A percentile compares a stretch with the other conserved stretches of the same genome.
Conservation (phyloP, 2,797 vertebrate genomes). For the Manis pentadactyla region DNA sequence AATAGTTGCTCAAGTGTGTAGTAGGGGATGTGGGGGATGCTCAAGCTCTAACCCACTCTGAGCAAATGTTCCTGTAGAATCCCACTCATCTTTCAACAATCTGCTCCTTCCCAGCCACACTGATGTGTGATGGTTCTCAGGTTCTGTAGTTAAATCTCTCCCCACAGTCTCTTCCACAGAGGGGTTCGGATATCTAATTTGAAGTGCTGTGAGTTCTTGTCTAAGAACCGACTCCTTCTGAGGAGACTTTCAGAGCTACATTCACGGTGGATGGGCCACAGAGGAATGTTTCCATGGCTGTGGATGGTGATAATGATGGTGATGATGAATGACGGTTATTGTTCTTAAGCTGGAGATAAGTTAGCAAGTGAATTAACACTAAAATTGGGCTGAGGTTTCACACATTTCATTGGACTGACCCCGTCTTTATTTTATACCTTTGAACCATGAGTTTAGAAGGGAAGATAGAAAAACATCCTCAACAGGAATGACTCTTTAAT, state of each 20-base stretch:
- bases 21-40: accelerated
- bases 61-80: background rate
- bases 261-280: background rate
- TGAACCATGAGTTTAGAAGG: background rate
- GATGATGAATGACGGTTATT: background rate
- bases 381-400: background rate
- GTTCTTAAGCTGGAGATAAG: background rate
- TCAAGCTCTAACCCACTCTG: background rate
- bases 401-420: background rate
- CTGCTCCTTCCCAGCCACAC: background rate
- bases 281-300: background rate
- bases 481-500: background rate
- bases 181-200: background rate
- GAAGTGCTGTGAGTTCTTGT: background rate
- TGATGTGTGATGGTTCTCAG: background rate
- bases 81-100: background rate
- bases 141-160: background rate
- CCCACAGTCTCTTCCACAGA: background rate
- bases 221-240: background rate
- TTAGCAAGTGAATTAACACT: background rate
- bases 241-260: too few species aligned
- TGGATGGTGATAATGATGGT: background rate
- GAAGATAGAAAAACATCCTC: background rate
- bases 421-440: background rate
- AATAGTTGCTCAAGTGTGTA: background rate